A percentile compares a stretch with the other conserved stretches of the same genome.
phyloP scores from a whole-genome alignment of 2,888 invertebrate species.

The Sarcophaga carnaria region DNA sequence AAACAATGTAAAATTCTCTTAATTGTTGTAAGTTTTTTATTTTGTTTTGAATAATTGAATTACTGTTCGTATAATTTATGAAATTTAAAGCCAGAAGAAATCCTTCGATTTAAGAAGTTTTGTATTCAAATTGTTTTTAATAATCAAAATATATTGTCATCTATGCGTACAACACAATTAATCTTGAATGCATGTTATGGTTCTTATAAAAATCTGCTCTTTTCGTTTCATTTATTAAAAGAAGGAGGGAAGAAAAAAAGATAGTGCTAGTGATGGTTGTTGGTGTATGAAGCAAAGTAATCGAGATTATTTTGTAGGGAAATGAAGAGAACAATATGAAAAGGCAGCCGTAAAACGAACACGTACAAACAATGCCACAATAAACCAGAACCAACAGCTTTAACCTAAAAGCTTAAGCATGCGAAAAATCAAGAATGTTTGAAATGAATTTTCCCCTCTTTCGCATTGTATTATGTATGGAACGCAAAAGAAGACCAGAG shows the following conservation, averaged over 20 bases:
- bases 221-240: conserved; percentile 50
- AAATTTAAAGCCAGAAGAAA: too few species aligned
- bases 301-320: conserved; percentile 64
- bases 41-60: too few species aligned
- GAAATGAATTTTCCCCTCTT: conserved; percentile 45
- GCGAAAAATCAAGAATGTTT: conserved; percentile 60
- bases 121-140: conserved; percentile 28
- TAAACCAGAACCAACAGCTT: conserved; percentile 61
- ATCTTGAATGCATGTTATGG: conserved; percentile 66
- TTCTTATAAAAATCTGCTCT: conserved; percentile 1
- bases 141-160: conserved; percentile 66
- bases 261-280: conserved; percentile 30
- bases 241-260: conserved; percentile 23
- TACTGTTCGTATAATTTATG: too few species aligned
- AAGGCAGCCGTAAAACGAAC: conserved; percentile 68
- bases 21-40: too few species aligned
- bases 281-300: conserved; percentile 58
- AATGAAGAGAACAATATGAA: conserved; percentile 48
- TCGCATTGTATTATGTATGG: not conserved
- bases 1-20: too few species aligned
- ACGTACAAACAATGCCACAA: conserved; percentile 66
- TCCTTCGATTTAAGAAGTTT: conserved; percentile 15
- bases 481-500: conserved; percentile 11
- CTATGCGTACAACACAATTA: conserved; percentile 62
- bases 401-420: conserved; percentile 66